phyloP scores from a whole-genome alignment of 2,113 vertebrate genomes.

The Marmota monax region DNA sequence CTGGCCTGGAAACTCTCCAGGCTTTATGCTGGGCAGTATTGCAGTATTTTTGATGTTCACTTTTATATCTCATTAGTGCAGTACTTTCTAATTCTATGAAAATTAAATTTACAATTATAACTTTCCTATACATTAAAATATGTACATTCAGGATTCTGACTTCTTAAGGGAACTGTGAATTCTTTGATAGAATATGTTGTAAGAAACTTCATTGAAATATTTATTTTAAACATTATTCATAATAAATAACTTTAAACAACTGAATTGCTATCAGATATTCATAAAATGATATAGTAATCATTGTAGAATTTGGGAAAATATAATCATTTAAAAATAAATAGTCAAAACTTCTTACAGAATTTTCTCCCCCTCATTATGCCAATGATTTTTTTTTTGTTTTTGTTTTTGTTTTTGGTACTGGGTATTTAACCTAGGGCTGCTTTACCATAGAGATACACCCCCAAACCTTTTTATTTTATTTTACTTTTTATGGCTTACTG shows the following conservation, averaged over 20 bases:
- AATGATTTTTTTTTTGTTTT: too few relatives aligned
- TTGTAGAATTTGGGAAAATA: not conserved
- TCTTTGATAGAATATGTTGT: not conserved
- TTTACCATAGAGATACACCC: too few relatives aligned
- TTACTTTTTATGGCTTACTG: too few relatives aligned
- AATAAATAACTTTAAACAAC: not conserved
- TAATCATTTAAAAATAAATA: not conserved
- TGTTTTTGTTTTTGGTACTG: too few relatives aligned
- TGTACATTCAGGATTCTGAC: not conserved
- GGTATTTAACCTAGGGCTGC: too few relatives aligned
- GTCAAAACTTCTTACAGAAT: not conserved
- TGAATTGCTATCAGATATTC: not conserved
- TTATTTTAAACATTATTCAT: not conserved
- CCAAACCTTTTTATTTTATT: too few relatives aligned
- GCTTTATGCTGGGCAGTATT: not conserved
- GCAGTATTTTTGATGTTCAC: too few relatives aligned
- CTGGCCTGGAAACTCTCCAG: not conserved
- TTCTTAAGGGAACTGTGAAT: not conserved
- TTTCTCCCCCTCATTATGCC: not conserved
- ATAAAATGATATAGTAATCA: not conserved
- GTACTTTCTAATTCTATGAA: not conserved
- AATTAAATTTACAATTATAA: not conserved
- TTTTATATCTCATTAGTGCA: not conserved
- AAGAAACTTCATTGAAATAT: not conserved
- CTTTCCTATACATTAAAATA: not conserved